A percentile compares a stretch with the other conserved stretches of the same genome.
phyloP scores from a whole-genome alignment of 2,797 vertebrate genomes.

The Adrianichthys oophorus region DNA sequence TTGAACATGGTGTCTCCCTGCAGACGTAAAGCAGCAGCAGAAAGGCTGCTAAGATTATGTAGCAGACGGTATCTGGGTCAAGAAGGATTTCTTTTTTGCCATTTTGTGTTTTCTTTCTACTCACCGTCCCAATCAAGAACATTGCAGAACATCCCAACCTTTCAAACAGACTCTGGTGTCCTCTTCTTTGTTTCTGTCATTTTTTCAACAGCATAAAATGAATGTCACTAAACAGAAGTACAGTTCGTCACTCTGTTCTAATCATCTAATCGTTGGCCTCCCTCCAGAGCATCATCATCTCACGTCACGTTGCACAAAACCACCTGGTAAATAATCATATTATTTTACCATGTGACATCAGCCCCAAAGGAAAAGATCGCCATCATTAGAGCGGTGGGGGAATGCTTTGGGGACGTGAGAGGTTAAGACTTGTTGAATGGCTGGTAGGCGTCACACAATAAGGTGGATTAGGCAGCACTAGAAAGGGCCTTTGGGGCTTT shows the following conservation, averaged over 20 bases:
- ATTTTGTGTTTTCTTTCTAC: not conserved
- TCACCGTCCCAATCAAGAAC: too few relatives aligned
- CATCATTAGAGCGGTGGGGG: constrained; percentile 36
- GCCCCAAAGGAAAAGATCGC: constrained; percentile 55
- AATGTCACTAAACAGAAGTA: constrained; percentile 4
- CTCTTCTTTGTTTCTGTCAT: too few relatives aligned
- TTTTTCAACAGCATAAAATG: not conserved
- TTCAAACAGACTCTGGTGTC: too few relatives aligned
- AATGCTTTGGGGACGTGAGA: constrained; percentile 60
- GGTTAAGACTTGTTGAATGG: constrained; percentile 74
- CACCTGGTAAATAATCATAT: constrained; percentile 60
- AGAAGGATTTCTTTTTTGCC: constrained; percentile 5
- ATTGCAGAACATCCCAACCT: too few relatives aligned
- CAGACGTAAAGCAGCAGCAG: constrained; percentile 5
- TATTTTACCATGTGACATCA: constrained; percentile 59
- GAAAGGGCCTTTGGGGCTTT: constrained; percentile 67
- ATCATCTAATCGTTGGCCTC: constrained; percentile 34
- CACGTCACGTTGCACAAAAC: constrained; percentile 45
- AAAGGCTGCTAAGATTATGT: constrained; percentile 4
- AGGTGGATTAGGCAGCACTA: constrained; percentile 72
- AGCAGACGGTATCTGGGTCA: not conserved
- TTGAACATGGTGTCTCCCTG: constrained; percentile 14
- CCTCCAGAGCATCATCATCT: constrained; percentile 51
- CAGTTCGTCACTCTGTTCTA: constrained; percentile 14
- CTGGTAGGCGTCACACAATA: constrained; percentile 69